Percentiles rank a stretch among this genome's conserved stretches.
These are phyloP conservation scores for Hipposideros larvatus DNA, from an alignment of 2,797 vertebrate genomes.

Conservation along the genomic window DNA sequence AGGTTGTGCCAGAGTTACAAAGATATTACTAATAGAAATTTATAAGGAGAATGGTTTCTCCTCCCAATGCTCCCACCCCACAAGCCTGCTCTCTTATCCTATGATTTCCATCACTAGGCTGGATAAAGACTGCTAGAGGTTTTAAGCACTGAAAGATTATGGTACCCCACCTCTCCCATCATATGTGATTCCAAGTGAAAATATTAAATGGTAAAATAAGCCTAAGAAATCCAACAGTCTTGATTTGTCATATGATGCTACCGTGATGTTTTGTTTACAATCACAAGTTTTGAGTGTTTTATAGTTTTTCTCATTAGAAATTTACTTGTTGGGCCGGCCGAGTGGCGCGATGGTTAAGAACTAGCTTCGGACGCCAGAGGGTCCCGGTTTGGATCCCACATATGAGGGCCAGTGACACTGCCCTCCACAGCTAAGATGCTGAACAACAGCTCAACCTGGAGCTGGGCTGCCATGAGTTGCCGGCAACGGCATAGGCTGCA, in stretches of 20 bases:
- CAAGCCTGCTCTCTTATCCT: neutral
- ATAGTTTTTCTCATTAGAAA: neutral
- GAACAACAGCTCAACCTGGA: too few species aligned
- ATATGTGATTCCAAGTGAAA: neutral
- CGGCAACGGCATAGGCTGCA: too few species aligned
- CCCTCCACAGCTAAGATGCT: too few species aligned
- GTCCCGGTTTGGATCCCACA: too few species aligned
- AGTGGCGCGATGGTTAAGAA: too few species aligned
- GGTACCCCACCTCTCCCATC: neutral
- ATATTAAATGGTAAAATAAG: neutral
- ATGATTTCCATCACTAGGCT: neutral
- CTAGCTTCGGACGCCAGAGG: too few species aligned
- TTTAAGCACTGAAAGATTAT: neutral
- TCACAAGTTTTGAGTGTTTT: neutral
- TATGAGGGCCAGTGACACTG: too few species aligned
- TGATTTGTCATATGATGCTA: neutral
- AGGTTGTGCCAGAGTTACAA: neutral
- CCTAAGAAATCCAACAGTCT: neutral
- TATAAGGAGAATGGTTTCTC: neutral
- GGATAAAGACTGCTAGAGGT: neutral
- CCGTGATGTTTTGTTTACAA: neutral
- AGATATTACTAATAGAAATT: neutral
- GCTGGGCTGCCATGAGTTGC: too few species aligned
- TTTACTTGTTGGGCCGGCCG: neutral
- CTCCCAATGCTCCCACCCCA: rapidly evolving